Evolutionary conservation across 2,797 vertebrate species (phyloP).

Genomic region (Acanthiza pusilla): DNA sequence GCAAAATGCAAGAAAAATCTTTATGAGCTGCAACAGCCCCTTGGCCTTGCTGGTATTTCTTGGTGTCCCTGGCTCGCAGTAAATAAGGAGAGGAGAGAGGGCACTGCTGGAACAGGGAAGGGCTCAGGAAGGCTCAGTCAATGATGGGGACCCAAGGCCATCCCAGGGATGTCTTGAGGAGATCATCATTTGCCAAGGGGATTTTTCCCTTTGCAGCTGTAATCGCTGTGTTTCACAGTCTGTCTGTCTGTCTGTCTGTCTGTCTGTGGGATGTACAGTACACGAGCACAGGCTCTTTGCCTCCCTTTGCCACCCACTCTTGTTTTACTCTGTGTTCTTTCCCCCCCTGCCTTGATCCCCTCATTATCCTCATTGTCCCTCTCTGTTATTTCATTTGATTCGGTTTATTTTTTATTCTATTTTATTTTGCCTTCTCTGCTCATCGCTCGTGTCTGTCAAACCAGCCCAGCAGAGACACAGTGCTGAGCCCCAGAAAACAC

Average conservation of each 20-base stretch:
- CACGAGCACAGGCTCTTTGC: neutral
- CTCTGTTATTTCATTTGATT: neutral
- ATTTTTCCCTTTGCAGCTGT: neutral
- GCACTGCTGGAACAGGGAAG: neutral
- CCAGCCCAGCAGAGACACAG: neutral
- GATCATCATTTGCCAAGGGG: rapidly evolving
- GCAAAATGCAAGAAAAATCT: neutral
- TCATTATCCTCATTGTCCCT: neutral
- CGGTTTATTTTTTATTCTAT: neutral
- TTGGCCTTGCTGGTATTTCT: neutral
- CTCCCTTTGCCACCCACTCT: neutral
- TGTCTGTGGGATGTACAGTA: neutral
- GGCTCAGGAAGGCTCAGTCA: neutral
- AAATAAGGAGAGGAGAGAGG: neutral
- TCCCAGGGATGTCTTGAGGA: neutral
- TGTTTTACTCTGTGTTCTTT: too few relatives aligned
- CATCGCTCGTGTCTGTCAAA: neutral
- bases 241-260: neutral
- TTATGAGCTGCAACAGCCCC: neutral
- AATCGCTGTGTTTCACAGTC: neutral
- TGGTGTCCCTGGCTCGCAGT: rapidly evolving
- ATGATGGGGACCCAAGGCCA: rapidly evolving
- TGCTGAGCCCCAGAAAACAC: neutral
- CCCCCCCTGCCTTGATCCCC: neutral
- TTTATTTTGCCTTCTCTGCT: neutral